These are phyloP conservation scores for Pseudorasbora parva DNA, from an alignment of 2,113 vertebrate genomes.

Conservation along the genomic window DNA sequence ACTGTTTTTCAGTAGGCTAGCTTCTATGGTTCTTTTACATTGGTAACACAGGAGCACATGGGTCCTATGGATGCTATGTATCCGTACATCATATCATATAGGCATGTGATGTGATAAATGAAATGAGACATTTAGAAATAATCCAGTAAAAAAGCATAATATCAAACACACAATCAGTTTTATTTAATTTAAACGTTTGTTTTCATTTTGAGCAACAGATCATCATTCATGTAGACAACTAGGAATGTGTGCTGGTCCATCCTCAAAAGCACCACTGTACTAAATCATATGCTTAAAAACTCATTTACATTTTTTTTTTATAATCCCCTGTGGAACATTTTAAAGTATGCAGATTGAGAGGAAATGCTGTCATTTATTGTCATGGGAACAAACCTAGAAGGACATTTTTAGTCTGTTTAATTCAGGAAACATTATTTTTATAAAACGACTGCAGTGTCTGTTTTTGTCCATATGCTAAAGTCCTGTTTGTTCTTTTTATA, in stretches of 20 bases:
- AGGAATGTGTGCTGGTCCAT: neutral
- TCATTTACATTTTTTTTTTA: neutral
- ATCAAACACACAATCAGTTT: neutral
- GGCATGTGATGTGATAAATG: slow-evolving; percentile 69
- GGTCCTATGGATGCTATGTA: slow-evolving; percentile 94
- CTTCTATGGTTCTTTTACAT: slow-evolving; percentile 32
- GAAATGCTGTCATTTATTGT: slow-evolving; percentile 27
- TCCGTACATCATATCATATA: slow-evolving; percentile 73
- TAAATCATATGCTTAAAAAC: neutral
- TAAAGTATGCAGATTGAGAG: neutral
- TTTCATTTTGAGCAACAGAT: neutral
- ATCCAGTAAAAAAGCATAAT: slow-evolving; percentile 42
- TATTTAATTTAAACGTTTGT: neutral
- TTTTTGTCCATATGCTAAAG: slow-evolving; percentile 28
- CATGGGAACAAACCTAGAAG: slow-evolving; percentile 16
- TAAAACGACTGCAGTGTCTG: neutral
- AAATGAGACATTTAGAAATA: slow-evolving; percentile 69
- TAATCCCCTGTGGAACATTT: neutral
- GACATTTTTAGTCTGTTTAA: neutral
- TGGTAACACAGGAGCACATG: slow-evolving; percentile 72
- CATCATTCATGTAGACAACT: neutral
- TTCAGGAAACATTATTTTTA: slow-evolving; percentile 24
- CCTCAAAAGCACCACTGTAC: neutral
- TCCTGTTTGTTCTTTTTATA: neutral
- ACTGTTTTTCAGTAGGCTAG: neutral